Conservation (phyloP, 2,888 invertebrate species). For the Noctua janthina region DNA sequence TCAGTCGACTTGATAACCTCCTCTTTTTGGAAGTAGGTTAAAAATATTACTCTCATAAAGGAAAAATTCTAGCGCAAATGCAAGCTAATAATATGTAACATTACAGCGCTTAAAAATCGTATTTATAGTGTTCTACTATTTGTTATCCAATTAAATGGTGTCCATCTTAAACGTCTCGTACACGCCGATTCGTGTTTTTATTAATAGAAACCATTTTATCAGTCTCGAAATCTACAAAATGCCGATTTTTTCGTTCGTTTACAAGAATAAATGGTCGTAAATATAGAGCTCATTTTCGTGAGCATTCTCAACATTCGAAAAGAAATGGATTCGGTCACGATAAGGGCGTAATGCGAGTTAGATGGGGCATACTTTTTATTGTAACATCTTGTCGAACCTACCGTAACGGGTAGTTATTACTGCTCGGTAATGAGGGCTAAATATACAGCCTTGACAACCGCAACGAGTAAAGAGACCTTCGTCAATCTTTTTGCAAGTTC, state of each 20-base stretch:
- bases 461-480: slow-evolving; percentile 71
- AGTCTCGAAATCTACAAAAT: slow-evolving; percentile 71
- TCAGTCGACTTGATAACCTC: no score
- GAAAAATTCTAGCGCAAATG: no score
- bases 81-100: not conserved
- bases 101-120: not conserved
- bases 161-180: slow-evolving; percentile 53
- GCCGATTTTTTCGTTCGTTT: slow-evolving; percentile 74
- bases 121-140: not conserved
- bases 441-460: slow-evolving; percentile 80
- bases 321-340: slow-evolving; percentile 86
- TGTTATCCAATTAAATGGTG: slow-evolving; percentile 48
- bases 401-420: slow-evolving; percentile 81
- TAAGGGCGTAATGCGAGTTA: slow-evolving; percentile 82
- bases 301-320: slow-evolving; percentile 80
- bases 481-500: slow-evolving; percentile 77
- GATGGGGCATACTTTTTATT: slow-evolving; percentile 82
- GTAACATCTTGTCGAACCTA: slow-evolving; percentile 84
- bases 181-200: slow-evolving; percentile 73
- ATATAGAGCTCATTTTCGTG: slow-evolving; percentile 85
- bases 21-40: no score
- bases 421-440: slow-evolving; percentile 77
- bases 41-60: no score
- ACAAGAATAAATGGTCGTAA: slow-evolving; percentile 81
- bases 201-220: slow-evolving; percentile 80